Evolutionary conservation across 2,113 vertebrate genomes (phyloP), one percentile per base, ranked within the genome.

Genomic region (Taurulus bubalis): DNA sequence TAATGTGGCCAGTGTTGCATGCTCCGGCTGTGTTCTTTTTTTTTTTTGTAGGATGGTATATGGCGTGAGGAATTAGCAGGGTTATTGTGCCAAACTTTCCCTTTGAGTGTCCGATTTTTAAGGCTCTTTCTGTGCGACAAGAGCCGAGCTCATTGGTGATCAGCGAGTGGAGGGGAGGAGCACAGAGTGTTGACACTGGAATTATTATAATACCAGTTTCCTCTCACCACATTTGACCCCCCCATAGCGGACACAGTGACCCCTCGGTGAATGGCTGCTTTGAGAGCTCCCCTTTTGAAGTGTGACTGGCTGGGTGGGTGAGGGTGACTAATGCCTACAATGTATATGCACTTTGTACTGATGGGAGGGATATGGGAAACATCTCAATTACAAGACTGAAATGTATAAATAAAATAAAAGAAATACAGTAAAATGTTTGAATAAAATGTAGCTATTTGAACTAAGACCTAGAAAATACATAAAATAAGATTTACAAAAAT

Each of bases 191-290:
- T 79, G 85, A 90, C 89, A 79, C 77, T 69, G 76, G 77, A 84
- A 87, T 87, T 88, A 90, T 85, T 77, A 83, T 84, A 85, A 87
- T 85, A 58, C 62, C 7, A 70, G 80, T 81, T 6, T 83, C 82
- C 85, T 86, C 60, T 0, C 78, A 88, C 82, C 89, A 77, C 78
- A 58, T 82, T 83, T 38, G 65, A 51, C 68, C 77, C 71, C 87
- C 89, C 88, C 77, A 85, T 34, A 2, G 78, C 60, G 1, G 74
- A 86, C 71, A 8, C 87, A n/a, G 56, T 7, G 36, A 71, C 30
- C 78, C 82, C 56, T 80, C 58, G 3, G 8, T 93, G 91, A 94
- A 93, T 91, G 84, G 89, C 42, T 20, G 78, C 91, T 87, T 93
- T 94, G 79, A 91, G 83, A 69, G 16, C 22, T 24, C 40, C 8